Conservation (phyloP, 2,888 invertebrate species). For the Panzeria rudis region DNA sequence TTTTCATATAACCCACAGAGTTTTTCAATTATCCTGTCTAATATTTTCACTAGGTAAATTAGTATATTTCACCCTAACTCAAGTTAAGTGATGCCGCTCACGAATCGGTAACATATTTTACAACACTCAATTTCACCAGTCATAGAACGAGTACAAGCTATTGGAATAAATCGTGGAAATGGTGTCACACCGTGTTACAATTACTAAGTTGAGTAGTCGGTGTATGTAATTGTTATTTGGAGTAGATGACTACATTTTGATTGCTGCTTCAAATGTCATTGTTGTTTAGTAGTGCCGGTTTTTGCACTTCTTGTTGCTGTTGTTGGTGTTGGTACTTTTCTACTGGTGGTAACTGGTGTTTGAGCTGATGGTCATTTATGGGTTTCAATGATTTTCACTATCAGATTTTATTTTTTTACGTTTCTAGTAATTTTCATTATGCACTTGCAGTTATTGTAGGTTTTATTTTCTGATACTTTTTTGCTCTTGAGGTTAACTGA, state of each 20-base stretch:
- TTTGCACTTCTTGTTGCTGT: slow-evolving; percentile 14
- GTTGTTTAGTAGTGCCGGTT: slow-evolving; percentile 30
- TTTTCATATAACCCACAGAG: too few species aligned
- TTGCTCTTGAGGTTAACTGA: slow-evolving; percentile 67
- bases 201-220: slow-evolving; percentile 17
- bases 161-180: too few species aligned
- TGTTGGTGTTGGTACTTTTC: slow-evolving; percentile 15
- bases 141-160: too few species aligned
- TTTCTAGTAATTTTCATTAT: slow-evolving; percentile 39
- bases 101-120: too few species aligned
- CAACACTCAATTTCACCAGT: too few species aligned
- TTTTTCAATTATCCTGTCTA: too few species aligned
- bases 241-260: slow-evolving; percentile 18
- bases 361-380: slow-evolving; percentile 68
- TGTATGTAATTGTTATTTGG: slow-evolving; percentile 32
- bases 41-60: too few species aligned
- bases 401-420: slow-evolving; percentile 15
- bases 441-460: slow-evolving; percentile 36
- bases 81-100: too few species aligned
- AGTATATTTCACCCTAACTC: too few species aligned
- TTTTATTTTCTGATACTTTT: not conserved
- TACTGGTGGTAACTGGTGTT: slow-evolving; percentile 23
- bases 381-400: slow-evolving; percentile 69
- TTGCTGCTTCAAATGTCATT: slow-evolving; percentile 47
- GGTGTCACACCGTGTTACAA: not conserved